Evolutionary conservation across 2,888 invertebrate genomes (phyloP).

Genomic region (Diarsia dahlii): DNA sequence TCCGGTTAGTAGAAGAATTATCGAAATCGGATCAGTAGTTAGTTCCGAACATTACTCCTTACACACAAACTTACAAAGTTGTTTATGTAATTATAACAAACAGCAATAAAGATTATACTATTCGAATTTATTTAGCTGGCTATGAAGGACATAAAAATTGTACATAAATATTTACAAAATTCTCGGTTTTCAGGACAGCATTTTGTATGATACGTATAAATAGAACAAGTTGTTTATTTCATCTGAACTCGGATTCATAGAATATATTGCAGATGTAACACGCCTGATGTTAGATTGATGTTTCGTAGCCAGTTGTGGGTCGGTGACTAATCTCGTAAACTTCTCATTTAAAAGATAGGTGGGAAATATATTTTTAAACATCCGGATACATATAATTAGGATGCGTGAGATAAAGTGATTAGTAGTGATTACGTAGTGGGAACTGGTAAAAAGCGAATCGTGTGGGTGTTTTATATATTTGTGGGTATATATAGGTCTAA

Average conservation of each 20-base stretch:
- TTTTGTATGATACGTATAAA: constrained; percentile 51
- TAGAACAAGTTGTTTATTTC: constrained; percentile 56
- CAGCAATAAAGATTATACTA: background rate
- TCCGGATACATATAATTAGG: background rate
- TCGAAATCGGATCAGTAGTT: background rate
- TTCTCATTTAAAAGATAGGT: constrained; percentile 16
- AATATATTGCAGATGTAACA: constrained; percentile 31
- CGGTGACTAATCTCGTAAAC: constrained; percentile 21
- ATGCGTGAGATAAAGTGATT: background rate
- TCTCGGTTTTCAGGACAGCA: constrained; percentile 43
- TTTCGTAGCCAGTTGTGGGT: constrained; percentile 15
- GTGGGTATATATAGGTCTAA: background rate
- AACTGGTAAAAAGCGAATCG: no score
- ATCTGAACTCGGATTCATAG: constrained; percentile 39
- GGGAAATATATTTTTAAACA: constrained; percentile 7
- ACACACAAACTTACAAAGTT: background rate
- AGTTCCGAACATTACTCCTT: background rate
- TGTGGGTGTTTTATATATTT: background rate
- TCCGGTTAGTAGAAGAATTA: no score
- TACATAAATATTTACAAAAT: constrained; percentile 76
- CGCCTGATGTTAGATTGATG: constrained; percentile 27
- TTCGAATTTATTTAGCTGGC: background rate
- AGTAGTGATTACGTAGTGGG: no score
- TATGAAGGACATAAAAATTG: constrained; percentile 57
- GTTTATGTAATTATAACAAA: background rate